phyloP scores from a whole-genome alignment of 1,140 invertebrate genomes.

The Ctenoplectra terminalis region DNA sequence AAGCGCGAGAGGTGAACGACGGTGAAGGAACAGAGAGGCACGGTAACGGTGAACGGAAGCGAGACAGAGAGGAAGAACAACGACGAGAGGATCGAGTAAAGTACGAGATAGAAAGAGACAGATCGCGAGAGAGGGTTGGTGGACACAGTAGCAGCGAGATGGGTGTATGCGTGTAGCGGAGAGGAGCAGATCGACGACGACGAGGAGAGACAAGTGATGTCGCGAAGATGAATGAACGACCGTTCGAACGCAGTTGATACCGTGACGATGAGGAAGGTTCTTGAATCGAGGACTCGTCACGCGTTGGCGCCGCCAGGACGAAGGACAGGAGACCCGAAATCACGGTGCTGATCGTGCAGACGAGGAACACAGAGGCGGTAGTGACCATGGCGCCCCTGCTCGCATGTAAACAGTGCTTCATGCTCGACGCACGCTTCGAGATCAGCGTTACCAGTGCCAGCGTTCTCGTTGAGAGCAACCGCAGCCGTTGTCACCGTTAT shows the following conservation, averaged over 20 bases:
- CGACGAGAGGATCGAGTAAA: not conserved
- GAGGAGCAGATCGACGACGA: conserved; percentile 20
- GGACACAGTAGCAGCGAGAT: conserved; percentile 7
- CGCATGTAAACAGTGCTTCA: conserved; percentile 64
- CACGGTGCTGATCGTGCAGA: not conserved
- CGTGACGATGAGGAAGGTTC: conserved; percentile 9
- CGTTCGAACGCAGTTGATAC: conserved; percentile 10
- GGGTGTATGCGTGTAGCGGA: conserved; percentile 41
- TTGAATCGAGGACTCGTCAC: conserved; percentile 16
- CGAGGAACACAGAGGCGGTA: conserved; percentile 37
- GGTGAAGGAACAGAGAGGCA: conserved; percentile 5
- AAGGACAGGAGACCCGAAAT: conserved; percentile 25
- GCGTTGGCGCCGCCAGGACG: conserved; percentile 29
- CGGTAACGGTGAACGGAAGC: not conserved
- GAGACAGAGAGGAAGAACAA: not conserved
- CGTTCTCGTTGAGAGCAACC: conserved; percentile 3
- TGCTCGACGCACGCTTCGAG: conserved; percentile 45
- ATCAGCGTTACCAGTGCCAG: conserved; percentile 16
- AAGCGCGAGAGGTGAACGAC: conserved; percentile 22
- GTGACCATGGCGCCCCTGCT: conserved; percentile 63
- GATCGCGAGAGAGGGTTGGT: conserved; percentile 6
- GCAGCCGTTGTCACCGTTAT: not conserved
- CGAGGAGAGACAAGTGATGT: conserved; percentile 11
- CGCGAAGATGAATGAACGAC: conserved; percentile 43
- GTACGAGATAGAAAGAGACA: not conserved